These are phyloP conservation scores for Enteromius treurensis DNA, from an alignment of 2,797 vertebrate species.

Conservation along the genomic window DNA sequence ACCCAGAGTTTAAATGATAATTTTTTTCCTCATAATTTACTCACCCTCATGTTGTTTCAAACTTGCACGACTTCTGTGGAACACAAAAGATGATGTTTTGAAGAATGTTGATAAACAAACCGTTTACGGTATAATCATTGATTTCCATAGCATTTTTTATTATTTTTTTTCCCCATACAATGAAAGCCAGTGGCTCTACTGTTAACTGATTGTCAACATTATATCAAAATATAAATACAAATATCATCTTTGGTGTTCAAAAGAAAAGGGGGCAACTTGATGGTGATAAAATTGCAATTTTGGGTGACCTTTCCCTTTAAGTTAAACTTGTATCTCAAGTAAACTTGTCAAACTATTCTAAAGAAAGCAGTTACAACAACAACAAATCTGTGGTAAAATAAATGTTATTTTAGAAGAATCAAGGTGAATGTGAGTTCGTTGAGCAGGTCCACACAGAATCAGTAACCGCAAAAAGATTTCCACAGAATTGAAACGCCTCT, in stretches of 20 bases:
- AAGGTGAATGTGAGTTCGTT: neutral
- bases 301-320: neutral
- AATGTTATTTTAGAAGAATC: neutral
- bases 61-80: neutral
- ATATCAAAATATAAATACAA: neutral
- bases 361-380: neutral
- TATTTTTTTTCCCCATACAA: neutral
- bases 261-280: neutral
- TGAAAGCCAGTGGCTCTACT: neutral
- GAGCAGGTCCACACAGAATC: neutral
- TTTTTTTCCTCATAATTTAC: neutral
- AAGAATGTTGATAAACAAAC: neutral
- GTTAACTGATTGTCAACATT: neutral
- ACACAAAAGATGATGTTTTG: neutral
- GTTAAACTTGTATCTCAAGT: neutral
- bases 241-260: neutral
- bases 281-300: neutral
- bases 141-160: neutral
- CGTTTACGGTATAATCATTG: neutral
- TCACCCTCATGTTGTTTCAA: neutral
- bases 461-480: neutral
- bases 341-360: constrained; percentile 4
- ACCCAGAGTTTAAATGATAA: neutral
- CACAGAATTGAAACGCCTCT: neutral
- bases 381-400: neutral